Base-by-base conservation (phyloP, 2,113 vertebrate species). In the Sinocyclocheilus maitianheensis region DNA sequence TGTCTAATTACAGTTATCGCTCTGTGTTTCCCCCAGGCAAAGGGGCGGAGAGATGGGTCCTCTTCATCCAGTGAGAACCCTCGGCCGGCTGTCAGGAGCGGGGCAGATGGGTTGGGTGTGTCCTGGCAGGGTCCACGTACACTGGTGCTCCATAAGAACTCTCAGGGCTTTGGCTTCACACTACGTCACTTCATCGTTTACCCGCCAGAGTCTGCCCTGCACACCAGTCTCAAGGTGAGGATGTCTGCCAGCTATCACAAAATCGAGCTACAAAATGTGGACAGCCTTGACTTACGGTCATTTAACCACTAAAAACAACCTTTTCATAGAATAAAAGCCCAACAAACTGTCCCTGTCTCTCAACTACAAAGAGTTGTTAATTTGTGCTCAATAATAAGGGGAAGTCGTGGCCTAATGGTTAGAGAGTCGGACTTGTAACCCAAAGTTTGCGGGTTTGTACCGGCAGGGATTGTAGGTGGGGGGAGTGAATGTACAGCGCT, bases 141-240 rank as follows among this genome's bases (percentile, higher is more conserved):
- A 0, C 92, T 99, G 94, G 91, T 96, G 88, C 96, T 99, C 87
- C 96, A 85, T 78, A 99, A 99, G 91, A 98, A 95, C 91, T 91
- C 92, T 3, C 97, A 97, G 94, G 97, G 98, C 1, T 99, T 99
- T 0, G 98, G 98, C 69, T 99, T 99, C 94, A 99, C 98, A 3
- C 92, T 99, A 4, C 97, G 98, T 8, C 98, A 99, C 92, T 99
- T 99, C 95, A 99, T 99, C 13, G 98, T 99, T 76, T 99, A 99
- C 94, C 98, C 98, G 0, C 98, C 98, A 0, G 98, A 98, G 91
- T 98, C 98, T 0, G 95, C 96, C 0, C 93, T 99, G 90, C 97
- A 96, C 91, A 93, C 93, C 87, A 91, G 91, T 89, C 75, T 95
- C 89, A 97, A 97, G 97, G 98, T 99, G 94, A 87, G 67, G 43